Conservation (phyloP, 2,888 invertebrate genomes). For the Ormia ochracea region DNA sequence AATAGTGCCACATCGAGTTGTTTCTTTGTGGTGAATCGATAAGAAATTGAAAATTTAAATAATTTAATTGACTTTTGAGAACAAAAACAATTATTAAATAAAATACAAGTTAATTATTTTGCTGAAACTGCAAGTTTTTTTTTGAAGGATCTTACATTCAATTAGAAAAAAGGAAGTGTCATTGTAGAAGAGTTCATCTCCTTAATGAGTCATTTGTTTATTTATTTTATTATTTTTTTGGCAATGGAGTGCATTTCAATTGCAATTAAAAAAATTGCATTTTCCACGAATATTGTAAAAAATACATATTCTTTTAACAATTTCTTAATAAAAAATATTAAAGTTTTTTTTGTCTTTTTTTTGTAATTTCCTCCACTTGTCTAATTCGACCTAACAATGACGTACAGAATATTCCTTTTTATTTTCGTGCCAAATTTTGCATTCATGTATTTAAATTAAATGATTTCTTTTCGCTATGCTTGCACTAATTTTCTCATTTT, state of each 20-base stretch:
- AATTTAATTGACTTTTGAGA: constrained; percentile 16
- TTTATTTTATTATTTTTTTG: no score
- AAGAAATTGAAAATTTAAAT: neutral
- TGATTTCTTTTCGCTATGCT: constrained; percentile 27
- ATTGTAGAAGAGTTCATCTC: no score
- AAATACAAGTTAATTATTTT: neutral
- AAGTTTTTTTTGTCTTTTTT: neutral
- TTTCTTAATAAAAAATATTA: neutral
- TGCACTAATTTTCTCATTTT: constrained; percentile 21
- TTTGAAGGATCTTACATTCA: no score
- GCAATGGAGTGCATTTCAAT: no score
- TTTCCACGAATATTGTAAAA: no score
- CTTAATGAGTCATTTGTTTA: no score
- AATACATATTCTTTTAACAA: no score
- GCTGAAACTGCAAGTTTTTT: no score
- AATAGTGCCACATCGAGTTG: neutral
- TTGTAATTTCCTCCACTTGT: neutral
- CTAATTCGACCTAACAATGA: constrained; percentile 23
- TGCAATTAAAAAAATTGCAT: no score
- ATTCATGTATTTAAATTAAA: constrained; percentile 49
- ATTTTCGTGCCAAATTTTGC: neutral
- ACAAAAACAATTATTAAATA: neutral
- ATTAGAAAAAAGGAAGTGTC: no score
- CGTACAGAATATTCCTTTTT: neutral
- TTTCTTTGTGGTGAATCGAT: constrained; percentile 9